Conservation (phyloP, 2,113 vertebrate genomes). For the Engraulis encrasicolus region DNA sequence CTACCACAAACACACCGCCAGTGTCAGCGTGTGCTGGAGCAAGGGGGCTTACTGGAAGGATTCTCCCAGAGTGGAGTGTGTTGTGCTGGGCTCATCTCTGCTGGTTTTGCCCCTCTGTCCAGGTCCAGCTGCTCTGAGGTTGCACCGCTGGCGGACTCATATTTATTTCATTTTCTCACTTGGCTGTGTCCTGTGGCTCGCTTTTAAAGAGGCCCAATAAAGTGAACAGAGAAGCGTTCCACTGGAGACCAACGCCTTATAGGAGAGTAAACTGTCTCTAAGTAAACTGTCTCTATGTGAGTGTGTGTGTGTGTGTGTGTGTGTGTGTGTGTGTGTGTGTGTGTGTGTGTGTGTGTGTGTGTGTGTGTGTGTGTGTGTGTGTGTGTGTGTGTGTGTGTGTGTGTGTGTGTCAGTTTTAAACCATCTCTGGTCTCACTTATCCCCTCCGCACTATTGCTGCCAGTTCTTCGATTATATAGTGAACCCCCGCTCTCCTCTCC, state of each 20-base stretch:
- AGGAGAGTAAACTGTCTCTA: background rate
- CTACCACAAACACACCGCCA: too few relatives aligned
- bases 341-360: conserved; percentile 9
- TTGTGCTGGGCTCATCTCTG: background rate
- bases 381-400: background rate
- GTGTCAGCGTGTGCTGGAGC: too few relatives aligned
- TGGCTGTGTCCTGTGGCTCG: background rate
- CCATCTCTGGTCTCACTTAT: background rate
- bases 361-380: too few relatives aligned
- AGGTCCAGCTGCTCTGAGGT: background rate
- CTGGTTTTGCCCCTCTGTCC: background rate
- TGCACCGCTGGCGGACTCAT: background rate
- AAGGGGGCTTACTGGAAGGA: background rate
- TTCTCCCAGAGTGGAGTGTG: background rate
- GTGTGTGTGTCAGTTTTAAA: background rate
- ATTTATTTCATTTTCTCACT: conserved; percentile 5
- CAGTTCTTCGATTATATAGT: background rate
- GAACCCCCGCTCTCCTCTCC: too few relatives aligned
- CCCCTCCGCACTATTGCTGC: background rate
- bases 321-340: background rate
- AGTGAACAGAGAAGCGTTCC: background rate
- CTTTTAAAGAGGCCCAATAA: background rate
- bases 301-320: background rate
- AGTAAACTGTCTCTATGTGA: background rate
- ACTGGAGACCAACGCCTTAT: background rate